These are phyloP conservation scores for Macquaria australasica DNA, from an alignment of 2,113 vertebrate genomes.

Conservation along the genomic window DNA sequence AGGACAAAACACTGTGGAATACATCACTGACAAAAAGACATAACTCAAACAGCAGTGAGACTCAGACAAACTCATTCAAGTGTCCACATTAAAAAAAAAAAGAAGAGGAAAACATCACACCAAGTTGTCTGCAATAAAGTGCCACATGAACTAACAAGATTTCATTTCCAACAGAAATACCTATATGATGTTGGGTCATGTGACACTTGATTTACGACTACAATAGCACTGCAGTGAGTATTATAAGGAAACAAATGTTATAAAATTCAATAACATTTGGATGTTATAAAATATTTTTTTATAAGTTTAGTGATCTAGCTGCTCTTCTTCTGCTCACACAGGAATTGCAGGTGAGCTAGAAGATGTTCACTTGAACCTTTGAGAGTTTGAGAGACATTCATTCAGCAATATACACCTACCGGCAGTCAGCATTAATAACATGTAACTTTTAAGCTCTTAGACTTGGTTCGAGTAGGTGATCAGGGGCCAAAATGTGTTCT, in stretches of 20 bases:
- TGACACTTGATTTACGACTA: conserved; percentile 22
- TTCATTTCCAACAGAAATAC: neutral
- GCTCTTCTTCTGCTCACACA: conserved; percentile 7
- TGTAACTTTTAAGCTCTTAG: neutral
- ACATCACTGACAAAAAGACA: conserved; percentile 3
- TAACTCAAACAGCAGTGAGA: neutral
- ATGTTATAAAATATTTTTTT: conserved; percentile 17
- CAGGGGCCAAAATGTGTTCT: conserved; percentile 28
- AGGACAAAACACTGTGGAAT: neutral
- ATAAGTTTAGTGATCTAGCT: conserved; percentile 10
- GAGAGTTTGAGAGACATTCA: neutral
- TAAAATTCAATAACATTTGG: neutral
- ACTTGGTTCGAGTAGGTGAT: neutral
- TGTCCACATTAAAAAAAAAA: neutral
- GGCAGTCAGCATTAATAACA: neutral
- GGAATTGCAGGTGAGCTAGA: conserved; percentile 14
- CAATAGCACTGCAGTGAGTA: conserved; percentile 31
- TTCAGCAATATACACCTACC: neutral
- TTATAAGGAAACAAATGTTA: conserved; percentile 18
- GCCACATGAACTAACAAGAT: neutral
- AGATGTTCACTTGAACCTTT: conserved; percentile 19
- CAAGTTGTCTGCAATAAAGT: conserved; percentile 21
- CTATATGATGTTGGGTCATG: neutral
- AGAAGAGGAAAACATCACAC: neutral
- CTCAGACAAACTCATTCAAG: neutral